Percentiles rank a stretch among this genome's conserved stretches.
phyloP scores from a whole-genome alignment of 2,888 invertebrate genomes.

The Drosophila glabriapex region DNA sequence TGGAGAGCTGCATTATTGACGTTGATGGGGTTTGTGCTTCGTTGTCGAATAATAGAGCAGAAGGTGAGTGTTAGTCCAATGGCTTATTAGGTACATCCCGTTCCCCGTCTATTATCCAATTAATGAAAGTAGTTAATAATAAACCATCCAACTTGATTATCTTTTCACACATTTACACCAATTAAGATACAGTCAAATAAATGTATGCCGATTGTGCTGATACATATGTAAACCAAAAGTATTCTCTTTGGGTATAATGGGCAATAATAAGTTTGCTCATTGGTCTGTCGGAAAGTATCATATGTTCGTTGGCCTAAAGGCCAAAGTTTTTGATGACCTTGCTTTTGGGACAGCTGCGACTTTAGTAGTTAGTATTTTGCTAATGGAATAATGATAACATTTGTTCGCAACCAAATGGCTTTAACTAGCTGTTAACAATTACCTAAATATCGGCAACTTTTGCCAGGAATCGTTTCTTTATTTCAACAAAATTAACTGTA shows the following conservation, averaged over 20 bases:
- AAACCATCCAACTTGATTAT: slow-evolving; percentile 6
- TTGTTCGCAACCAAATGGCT: slow-evolving; percentile 34
- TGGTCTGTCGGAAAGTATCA: slow-evolving; percentile 4
- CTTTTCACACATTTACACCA: slow-evolving; percentile 1
- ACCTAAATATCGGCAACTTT: slow-evolving; percentile 9
- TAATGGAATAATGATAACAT: slow-evolving; percentile 35
- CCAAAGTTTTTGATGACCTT: slow-evolving; percentile 16
- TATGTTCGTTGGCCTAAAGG: background rate
- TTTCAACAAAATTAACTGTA: background rate
- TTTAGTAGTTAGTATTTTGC: slow-evolving; percentile 2
- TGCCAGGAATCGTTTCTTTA: background rate
- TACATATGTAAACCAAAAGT: background rate
- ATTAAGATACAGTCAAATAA: slow-evolving; percentile 5
- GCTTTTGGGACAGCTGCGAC: slow-evolving; percentile 31
- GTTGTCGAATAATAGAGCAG: slow-evolving; percentile 19
- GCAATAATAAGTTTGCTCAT: slow-evolving; percentile 2
- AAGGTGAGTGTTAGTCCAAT: slow-evolving; percentile 17
- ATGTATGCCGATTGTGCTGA: background rate
- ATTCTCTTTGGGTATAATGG: background rate
- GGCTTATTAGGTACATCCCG: background rate
- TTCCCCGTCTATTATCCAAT: background rate
- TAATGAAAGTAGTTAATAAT: slow-evolving; percentile 6
- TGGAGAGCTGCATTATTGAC: slow-evolving; percentile 29
- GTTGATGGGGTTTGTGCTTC: slow-evolving; percentile 21
- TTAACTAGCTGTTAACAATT: slow-evolving; percentile 15